Base-by-base conservation (phyloP, 2,797 vertebrate genomes). In the Helostoma temminkii region DNA sequence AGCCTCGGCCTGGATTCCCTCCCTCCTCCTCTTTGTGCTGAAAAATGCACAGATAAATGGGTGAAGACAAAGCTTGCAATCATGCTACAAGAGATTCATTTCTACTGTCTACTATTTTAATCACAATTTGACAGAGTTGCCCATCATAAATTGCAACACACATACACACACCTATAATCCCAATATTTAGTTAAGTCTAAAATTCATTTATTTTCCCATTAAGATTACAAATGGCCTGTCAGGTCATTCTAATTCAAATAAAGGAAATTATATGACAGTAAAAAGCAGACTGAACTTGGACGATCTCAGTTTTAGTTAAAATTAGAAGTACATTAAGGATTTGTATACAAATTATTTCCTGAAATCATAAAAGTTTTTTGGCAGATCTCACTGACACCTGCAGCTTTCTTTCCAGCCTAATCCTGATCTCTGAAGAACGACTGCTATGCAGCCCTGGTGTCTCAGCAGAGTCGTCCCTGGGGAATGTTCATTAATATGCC, bases 401-500 rank as follows among this genome's bases (percentile, higher is more conserved):
- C 43, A 61, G 64, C 70, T 32, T 36, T 1, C 48, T 71, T 62
- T 25, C 39, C 18, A 66, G 47, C 53, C 71, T 66, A 50, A 53
- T 62, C 49, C 55, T 10, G 42, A 37, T 76, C 74, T 78, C 71
- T n/a, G 26, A 74, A 73, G 75, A 67, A 39, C 16, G 9, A 47
- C 61, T 32, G 24, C 66, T 53, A 64, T 41, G 24, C 59, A 49
- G 47, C 26, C 45, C 66, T 1, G 62, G 56, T 72, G 76, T 63
- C 54, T 63, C 56, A 53, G 81, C 65, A 22, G 64, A 59, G 50
- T 32, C 11, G 14, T 71, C 84, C 75, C 73, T 0, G 37, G 75
- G 76, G 82, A 76, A 65, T 4, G 41, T 49, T 89, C 85, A 87
- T 88, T 90, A 88, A 84, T 79, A 86, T 82, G 80, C 73, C 86